Evolutionary conservation across 2,888 invertebrate genomes (phyloP).

Genomic region (Cerceris ruficornis): DNA sequence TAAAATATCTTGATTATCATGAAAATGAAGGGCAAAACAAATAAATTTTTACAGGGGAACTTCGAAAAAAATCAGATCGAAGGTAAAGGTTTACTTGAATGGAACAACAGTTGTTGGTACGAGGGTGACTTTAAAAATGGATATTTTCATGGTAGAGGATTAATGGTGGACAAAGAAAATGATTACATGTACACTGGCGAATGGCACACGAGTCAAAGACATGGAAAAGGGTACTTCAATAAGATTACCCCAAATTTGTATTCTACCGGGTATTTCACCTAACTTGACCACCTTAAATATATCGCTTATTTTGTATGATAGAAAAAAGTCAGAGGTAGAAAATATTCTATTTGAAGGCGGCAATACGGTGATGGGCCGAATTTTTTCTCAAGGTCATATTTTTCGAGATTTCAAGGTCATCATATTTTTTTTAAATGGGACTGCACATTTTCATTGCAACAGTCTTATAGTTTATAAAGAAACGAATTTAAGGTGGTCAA

Average conservation of each 20-base stretch:
- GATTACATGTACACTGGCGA: conserved; percentile 78
- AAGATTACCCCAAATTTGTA: background rate
- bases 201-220: conserved; percentile 79
- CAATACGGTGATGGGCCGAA: too few relatives aligned
- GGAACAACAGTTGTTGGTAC: conserved; percentile 84
- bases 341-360: too few relatives aligned
- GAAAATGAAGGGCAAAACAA: background rate
- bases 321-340: too few relatives aligned
- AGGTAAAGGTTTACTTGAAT: conserved; percentile 83
- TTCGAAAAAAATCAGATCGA: conserved; percentile 84
- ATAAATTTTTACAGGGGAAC: conserved; percentile 81
- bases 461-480: too few relatives aligned
- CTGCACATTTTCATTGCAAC: too few relatives aligned
- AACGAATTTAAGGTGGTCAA: too few relatives aligned
- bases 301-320: too few relatives aligned
- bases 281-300: too few relatives aligned
- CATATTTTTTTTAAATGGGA: too few relatives aligned
- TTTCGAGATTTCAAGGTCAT: too few relatives aligned
- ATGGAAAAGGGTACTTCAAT: conserved; percentile 78
- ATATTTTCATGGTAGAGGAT: conserved; percentile 82
- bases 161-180: conserved; percentile 61
- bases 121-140: conserved; percentile 84
- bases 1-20: background rate
- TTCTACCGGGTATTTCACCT: background rate
- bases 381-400: too few relatives aligned